phyloP scores from a whole-genome alignment of 2,888 invertebrate species.

The Platycheirus albimanus region DNA sequence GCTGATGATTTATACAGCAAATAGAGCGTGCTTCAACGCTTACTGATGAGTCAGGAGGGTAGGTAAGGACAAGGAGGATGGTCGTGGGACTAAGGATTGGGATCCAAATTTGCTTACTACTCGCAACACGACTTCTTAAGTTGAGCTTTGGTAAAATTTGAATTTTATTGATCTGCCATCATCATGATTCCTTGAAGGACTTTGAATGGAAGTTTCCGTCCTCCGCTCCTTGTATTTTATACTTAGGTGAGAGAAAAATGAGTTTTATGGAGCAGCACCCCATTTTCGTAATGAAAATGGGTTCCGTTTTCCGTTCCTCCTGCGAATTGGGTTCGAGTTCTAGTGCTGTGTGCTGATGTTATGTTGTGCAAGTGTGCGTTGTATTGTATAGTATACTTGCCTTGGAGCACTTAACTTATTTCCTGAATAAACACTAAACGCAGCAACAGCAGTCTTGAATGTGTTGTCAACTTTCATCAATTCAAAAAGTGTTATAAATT shows the following conservation, averaged over 20 bases:
- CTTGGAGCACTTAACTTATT: conserved; percentile 40
- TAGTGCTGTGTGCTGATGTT: neutral
- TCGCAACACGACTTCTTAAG: conserved; percentile 68
- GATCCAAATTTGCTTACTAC: conserved; percentile 58
- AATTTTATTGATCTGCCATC: conserved; percentile 71
- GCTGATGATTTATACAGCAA: conserved; percentile 73
- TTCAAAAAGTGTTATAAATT: conserved; percentile 51
- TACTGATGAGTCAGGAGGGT: conserved; percentile 1
- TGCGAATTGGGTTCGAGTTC: neutral
- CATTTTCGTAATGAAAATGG: conserved; percentile 70
- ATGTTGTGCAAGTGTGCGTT: neutral
- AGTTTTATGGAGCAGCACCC: conserved; percentile 72
- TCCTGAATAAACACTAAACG: conserved; percentile 53
- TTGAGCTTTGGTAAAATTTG: conserved; percentile 68
- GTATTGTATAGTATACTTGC: neutral
- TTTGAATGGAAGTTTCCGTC: conserved; percentile 32
- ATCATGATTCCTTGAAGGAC: conserved; percentile 46
- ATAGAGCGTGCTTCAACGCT: conserved; percentile 63
- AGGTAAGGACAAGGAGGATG: neutral
- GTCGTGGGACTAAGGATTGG: too few species aligned
- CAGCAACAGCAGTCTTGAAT: conserved; percentile 51
- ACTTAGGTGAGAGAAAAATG: conserved; percentile 55
- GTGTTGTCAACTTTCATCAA: conserved; percentile 66
- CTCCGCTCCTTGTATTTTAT: neutral
- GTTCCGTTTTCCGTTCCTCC: too few species aligned